phyloP scores from a whole-genome alignment of 2,888 invertebrate species.

The Caenorhabditis doughertyi region DNA sequence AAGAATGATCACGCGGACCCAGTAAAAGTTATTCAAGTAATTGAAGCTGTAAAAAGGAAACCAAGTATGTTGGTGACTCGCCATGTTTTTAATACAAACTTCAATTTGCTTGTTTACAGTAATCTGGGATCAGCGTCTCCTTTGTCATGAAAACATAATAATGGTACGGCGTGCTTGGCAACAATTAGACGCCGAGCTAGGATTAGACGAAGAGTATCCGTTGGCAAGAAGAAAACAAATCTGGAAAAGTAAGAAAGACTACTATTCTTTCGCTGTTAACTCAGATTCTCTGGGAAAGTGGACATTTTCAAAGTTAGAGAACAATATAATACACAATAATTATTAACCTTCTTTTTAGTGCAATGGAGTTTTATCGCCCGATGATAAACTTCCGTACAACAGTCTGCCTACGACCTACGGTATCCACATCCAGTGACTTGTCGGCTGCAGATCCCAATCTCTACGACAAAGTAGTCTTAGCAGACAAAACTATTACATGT shows the following conservation, averaged over 20 bases:
- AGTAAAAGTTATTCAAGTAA: conserved; percentile 35
- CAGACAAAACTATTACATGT: conserved; percentile 27
- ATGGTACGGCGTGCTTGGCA: conserved; percentile 50
- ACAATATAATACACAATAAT: neutral
- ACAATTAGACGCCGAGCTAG: conserved; percentile 34
- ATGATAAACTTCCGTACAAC: conserved; percentile 47
- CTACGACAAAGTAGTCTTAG: conserved; percentile 20
- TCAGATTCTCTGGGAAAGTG: conserved; percentile 24
- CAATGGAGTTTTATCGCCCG: conserved; percentile 55
- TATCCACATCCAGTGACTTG: neutral
- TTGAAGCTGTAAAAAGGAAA: conserved; percentile 32
- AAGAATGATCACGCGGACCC: conserved; percentile 56
- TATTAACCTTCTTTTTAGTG: conserved; percentile 30
- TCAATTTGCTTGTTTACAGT: conserved; percentile 30
- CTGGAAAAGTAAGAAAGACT: conserved; percentile 63
- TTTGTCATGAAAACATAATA: conserved; percentile 21
- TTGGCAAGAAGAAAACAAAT: conserved; percentile 50
- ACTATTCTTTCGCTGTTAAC: conserved; percentile 28
- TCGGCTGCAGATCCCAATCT: neutral
- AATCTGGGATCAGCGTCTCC: conserved; percentile 57
- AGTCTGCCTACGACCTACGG: conserved; percentile 40
- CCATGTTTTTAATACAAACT: neutral
- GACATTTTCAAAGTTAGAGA: conserved; percentile 12
- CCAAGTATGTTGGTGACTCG: conserved; percentile 24
- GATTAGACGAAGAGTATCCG: conserved; percentile 46